Base-by-base conservation (phyloP, 1,140 invertebrate species). In the Lucilia cuprina region DNA sequence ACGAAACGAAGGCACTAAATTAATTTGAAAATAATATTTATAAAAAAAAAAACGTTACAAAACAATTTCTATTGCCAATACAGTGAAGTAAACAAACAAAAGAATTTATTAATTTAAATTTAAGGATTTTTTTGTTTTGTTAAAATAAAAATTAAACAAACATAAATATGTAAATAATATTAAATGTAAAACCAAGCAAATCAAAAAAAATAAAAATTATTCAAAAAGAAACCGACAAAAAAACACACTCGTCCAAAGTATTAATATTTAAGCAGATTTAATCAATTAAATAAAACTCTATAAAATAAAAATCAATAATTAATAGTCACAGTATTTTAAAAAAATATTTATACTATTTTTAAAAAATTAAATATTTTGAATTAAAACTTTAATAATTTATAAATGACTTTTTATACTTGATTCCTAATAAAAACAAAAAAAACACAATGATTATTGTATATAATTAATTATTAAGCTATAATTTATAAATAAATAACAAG, bases 251-350 rank as follows among this genome's bases (percentile, higher is more conserved):
- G 77, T 80, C 77, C 77, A 80, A 80, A 80, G 77, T 80, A 80
- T 80, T 80, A 21, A 80, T 80, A 80, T 80, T 80, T 80, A 70
- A 70, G 65, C 19, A 70, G 65, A 21, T 70, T 70, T 21, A 21
- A 70, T 21, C 21, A 21, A 70, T 70, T 21, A 55, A 55, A 17
- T 55, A 41, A 41, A 41, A 41, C 41, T 41, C 41, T 41, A 41
- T 10, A 5, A 41, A 55, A n/a, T 77, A 77, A 35, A 17, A 77
- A 17, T 8, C n/a, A 77, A 75, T 41, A 80, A 80, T 35, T 77
- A 12, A 49, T n/a, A 50, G n/a, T 50, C 41, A 80, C 41, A 78
- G 41, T 80, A 80, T 80, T 80, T 80, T 21, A 49, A 78, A 49
- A 78, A 41, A 78, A 35, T 78, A 41, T 41, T 41, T 41, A 41